Conservation (phyloP, 2,888 invertebrate species). For the Sclerodermus sp. region DNA sequence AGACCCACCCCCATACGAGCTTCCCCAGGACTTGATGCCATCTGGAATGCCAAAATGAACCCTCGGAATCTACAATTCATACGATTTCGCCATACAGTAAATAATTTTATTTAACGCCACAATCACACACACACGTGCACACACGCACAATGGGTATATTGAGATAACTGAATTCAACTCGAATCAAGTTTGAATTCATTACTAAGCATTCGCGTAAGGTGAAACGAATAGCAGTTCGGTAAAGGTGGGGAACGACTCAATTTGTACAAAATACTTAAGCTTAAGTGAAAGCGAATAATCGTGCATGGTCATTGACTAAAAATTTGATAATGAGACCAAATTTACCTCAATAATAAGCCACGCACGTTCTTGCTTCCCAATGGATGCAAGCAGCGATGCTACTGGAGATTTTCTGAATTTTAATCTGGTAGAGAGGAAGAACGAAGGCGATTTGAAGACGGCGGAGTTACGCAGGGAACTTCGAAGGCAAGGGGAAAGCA, state of each 20-base stretch:
- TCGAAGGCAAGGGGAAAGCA: slow-evolving; percentile 7
- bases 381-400: background rate
- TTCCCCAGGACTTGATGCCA: slow-evolving; percentile 1
- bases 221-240: too few species aligned
- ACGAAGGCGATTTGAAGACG: slow-evolving; percentile 2
- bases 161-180: too few species aligned
- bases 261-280: too few species aligned
- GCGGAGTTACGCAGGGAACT: background rate
- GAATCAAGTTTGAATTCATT: too few species aligned
- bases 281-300: too few species aligned
- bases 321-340: too few species aligned
- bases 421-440: slow-evolving; percentile 9
- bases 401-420: slow-evolving; percentile 17
- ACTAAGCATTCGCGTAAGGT: too few species aligned
- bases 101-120: too few species aligned
- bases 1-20: background rate
- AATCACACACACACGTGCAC: too few species aligned
- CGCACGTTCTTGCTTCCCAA: slow-evolving; percentile 4
- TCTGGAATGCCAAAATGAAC: slow-evolving; percentile 14
- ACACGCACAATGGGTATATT: too few species aligned
- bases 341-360: slow-evolving; percentile 16
- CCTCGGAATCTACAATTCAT: background rate
- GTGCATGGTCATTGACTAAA: too few species aligned
- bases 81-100: background rate
- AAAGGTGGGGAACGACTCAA: too few species aligned